Base-by-base conservation (phyloP, 2,113 vertebrate species). In the Madoqua kirkii region DNA sequence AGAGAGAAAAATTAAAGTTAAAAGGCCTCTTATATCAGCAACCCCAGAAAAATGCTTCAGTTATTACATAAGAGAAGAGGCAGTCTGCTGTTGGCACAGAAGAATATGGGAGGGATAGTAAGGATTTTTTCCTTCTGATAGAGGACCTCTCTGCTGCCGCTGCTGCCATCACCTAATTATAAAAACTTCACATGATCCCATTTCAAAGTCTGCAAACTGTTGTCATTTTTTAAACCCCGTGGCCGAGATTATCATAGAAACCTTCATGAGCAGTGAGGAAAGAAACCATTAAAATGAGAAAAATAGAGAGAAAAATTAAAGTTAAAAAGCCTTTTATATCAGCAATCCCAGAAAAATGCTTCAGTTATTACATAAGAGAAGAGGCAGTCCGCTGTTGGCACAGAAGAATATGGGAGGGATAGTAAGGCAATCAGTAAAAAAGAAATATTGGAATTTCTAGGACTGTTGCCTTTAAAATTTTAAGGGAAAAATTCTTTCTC, bases 261-360 rank as follows among this genome's bases (percentile, higher is more conserved):
- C 40, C 40, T 48, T 64, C 64, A 16, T 67, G 57, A 94, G 85
- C 45, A n/a, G 74, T 83, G 33, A 19, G 10, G 5, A 76, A 90
- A n/a, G 10, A 88, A 74, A 17, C 36, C 76, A 82, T 92, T 95
- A 82, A 95, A 95, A 89, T 48, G 45, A 94, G 62, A 31, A 89
- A 76, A 95, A 86, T 78, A 31, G 59, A 89, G 27, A 93, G 45
- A 91, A 98, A 94, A 94, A 81, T 48, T 93, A 17, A 96, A 97
- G 33, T 55, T 23, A 55, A 76, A 91, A 91, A 27, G 14, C 6
- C 6, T 50, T 33, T 91, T 76, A 92, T 71, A 83, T 96, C 82
- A 87, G 29, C 81, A 59, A 87, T 25, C 14, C 12, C 48, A 74
- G 78, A 55, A 95, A 91, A 78, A 91, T 43, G 23, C 16, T 89